Base-by-base conservation (phyloP, 2,888 invertebrate species). In the Chloromyia formosa region DNA sequence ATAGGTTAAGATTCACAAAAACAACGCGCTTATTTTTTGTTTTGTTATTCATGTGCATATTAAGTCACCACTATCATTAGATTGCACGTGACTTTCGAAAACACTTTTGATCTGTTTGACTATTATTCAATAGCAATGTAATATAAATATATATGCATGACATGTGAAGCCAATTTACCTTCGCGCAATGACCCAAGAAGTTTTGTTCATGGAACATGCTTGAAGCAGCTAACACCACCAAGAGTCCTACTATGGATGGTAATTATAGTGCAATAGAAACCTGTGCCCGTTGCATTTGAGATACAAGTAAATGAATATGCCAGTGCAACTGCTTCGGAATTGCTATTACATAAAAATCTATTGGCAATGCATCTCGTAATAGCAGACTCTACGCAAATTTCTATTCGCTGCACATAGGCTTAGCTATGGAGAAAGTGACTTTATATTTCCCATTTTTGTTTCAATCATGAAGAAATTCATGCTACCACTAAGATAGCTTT, bases 391-490 rank as follows among this genome's bases (percentile, higher is more conserved):
- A 22, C 18, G 56, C 35, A 35, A 16, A 54, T 64, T 42, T 64
- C 64, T 64, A 54, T 54, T 69, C 54, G 56, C 53, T 27, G 23
- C 56, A 27, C 35, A 69, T 54, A 2, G 12, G 27, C n/a, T 16
- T 23, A 56, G 69, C 53, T 69, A 54, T n/a, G 54, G 69, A 69
- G 69, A 69, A 69, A 69, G 69, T 69, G 54, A 22, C 22, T 69
- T 69, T 54, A 35, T 18, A 27, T 68, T 53, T 49, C 22, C n/a
- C 20, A 54, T n/a, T 42, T 42, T 64, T 64, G 18, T 18, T 49
- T n/a, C 5, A n/a, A 49, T 5, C 12, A n/a, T 49, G 49, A 2
- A 49, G n/a, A n/a, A n/a, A n/a, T n/a, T n/a, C n/a, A 61, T 61
- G 61, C 5, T 14, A 14, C 7, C 12, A 23, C 14, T 27, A 22